Percentiles rank a stretch among this genome's conserved stretches.
Conservation (phyloP, 2,888 invertebrate genomes). For the Heliconius ethilla region DNA sequence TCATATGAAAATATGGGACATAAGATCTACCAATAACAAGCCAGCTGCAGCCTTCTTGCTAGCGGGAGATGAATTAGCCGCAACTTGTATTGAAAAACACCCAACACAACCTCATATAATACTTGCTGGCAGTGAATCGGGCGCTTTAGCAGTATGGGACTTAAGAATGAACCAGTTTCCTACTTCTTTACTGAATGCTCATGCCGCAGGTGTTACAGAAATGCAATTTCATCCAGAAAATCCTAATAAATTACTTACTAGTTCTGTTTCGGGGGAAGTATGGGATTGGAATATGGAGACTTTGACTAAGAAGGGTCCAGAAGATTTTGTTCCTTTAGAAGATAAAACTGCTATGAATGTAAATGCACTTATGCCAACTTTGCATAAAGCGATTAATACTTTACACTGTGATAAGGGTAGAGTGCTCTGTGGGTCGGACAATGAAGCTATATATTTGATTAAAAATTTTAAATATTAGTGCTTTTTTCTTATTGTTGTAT, state of each 20-base stretch:
- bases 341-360: slow-evolving; percentile 87
- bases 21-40: slow-evolving; percentile 84
- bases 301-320: slow-evolving; percentile 69
- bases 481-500: neutral
- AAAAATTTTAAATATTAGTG: slow-evolving; percentile 80
- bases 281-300: slow-evolving; percentile 93
- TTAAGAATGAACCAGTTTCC: slow-evolving; percentile 91
- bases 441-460: slow-evolving; percentile 92
- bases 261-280: slow-evolving; percentile 90
- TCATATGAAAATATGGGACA: slow-evolving; percentile 94
- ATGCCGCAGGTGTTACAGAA: slow-evolving; percentile 89
- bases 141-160: slow-evolving; percentile 94
- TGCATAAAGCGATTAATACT: slow-evolving; percentile 91
- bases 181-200: slow-evolving; percentile 90
- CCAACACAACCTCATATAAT: slow-evolving; percentile 93
- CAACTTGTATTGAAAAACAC: slow-evolving; percentile 89
- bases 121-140: slow-evolving; percentile 92
- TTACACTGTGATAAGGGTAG: slow-evolving; percentile 89
- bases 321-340: slow-evolving; percentile 86
- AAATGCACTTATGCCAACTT: slow-evolving; percentile 86
- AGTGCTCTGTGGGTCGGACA: slow-evolving; percentile 92
- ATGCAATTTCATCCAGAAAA: slow-evolving; percentile 93
- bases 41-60: slow-evolving; percentile 87
- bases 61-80: slow-evolving; percentile 87
- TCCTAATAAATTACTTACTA: slow-evolving; percentile 91